These are phyloP conservation scores for Rhea pennata DNA, from an alignment of 2,113 vertebrate genomes.

Conservation along the genomic window DNA sequence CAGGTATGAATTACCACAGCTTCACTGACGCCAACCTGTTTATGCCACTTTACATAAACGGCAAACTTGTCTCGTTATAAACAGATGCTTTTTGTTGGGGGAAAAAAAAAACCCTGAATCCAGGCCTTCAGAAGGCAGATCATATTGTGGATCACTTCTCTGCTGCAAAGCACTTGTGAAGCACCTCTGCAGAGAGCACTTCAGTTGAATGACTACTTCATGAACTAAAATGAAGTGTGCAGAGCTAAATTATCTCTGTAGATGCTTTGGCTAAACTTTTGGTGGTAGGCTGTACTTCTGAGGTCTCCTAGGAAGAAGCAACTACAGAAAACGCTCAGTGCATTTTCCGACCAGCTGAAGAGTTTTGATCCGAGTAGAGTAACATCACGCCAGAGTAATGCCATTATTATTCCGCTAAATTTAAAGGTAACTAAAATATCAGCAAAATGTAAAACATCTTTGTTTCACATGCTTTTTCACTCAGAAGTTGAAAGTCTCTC, in stretches of 20 bases:
- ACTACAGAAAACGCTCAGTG: background rate
- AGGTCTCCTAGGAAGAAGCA: background rate
- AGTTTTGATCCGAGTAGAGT: background rate
- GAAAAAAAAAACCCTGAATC: background rate
- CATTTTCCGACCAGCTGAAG: background rate
- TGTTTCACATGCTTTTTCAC: background rate
- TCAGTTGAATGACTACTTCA: background rate
- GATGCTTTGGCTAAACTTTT: background rate
- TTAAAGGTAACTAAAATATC: background rate
- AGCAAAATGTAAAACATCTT: background rate
- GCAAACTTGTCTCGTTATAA: background rate
- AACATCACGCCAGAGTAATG: background rate
- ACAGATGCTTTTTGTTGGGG: background rate
- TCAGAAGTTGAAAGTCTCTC: background rate
- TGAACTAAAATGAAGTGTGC: background rate
- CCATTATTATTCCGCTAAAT: background rate
- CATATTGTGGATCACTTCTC: background rate
- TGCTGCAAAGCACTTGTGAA: background rate
- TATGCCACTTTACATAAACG: background rate
- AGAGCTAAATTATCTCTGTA: background rate
- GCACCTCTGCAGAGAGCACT: conserved; percentile 26
- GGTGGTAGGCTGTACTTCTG: background rate
- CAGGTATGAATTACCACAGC: background rate
- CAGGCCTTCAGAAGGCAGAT: background rate
- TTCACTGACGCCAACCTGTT: background rate